phyloP scores from a whole-genome alignment of 2,113 vertebrate genomes.

The Polypterus bichir region DNA sequence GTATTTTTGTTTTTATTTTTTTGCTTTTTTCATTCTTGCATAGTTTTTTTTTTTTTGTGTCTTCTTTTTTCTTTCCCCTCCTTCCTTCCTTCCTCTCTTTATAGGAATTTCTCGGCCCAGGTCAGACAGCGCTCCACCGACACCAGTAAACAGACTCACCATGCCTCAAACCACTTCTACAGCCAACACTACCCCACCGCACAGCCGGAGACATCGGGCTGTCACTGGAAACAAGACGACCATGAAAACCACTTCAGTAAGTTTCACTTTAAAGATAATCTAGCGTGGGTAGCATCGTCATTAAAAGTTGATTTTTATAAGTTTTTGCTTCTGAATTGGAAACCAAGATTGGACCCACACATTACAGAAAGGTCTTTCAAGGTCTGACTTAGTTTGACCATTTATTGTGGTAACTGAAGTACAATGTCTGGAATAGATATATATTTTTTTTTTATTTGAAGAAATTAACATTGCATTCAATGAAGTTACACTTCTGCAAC shows the following conservation, averaged over 20 bases:
- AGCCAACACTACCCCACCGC: constrained; percentile 78
- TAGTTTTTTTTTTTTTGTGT: too few species aligned
- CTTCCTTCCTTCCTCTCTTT: constrained; percentile 5
- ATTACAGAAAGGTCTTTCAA: too few species aligned
- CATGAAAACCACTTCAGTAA: constrained; percentile 79
- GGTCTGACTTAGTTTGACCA: too few species aligned
- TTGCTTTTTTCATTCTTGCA: too few species aligned
- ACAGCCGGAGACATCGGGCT: constrained; percentile 73
- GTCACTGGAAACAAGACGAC: constrained; percentile 76
- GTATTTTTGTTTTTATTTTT: too few species aligned
- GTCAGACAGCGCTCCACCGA: constrained; percentile 82
- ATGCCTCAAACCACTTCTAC: constrained; percentile 73
- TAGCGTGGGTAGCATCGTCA: neutral
- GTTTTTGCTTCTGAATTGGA: neutral
- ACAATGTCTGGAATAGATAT: too few species aligned
- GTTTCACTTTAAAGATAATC: constrained; percentile 15
- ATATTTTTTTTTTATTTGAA: too few species aligned
- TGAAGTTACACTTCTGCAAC: too few species aligned
- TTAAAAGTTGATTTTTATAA: neutral
- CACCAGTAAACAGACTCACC: constrained; percentile 81
- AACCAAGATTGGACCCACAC: too few species aligned
- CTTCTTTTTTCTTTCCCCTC: too few species aligned
- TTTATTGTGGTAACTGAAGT: too few species aligned
- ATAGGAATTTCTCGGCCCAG: constrained; percentile 83
- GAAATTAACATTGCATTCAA: too few species aligned